Percentiles rank a stretch among this genome's conserved stretches.
phyloP scores from a whole-genome alignment of 2,113 vertebrate species.

The Trichechus manatus region DNA sequence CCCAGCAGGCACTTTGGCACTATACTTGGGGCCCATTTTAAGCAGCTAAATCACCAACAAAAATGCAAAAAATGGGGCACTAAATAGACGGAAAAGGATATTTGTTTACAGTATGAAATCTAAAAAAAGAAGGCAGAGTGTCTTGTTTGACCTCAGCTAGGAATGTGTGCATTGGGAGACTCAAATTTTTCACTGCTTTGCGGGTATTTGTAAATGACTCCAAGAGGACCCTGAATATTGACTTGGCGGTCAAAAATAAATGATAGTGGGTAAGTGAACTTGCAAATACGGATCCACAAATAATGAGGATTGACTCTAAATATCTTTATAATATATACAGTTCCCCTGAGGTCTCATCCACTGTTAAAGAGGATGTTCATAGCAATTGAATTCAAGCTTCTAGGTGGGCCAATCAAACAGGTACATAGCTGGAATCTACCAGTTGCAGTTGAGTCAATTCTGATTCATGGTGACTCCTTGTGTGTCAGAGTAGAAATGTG shows the following conservation, averaged over 20 bases:
- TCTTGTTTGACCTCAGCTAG: not conserved
- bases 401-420: accelerated
- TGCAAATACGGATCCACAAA: too few relatives aligned
- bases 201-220: not conserved
- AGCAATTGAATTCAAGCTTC: not conserved
- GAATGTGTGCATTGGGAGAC: not conserved
- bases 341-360: not conserved
- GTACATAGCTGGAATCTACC: not conserved
- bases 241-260: too few relatives aligned
- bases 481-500: too few relatives aligned
- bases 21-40: not conserved
- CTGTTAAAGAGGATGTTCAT: not conserved
- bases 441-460: not conserved
- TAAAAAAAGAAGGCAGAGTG: not conserved
- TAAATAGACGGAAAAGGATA: not conserved
- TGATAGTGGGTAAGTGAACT: too few relatives aligned
- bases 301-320: not conserved
- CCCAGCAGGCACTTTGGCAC: not conserved
- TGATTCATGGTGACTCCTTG: too few relatives aligned
- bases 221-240: not conserved
- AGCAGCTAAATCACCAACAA: not conserved
- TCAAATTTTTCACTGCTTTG: not conserved
- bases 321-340: not conserved
- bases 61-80: not conserved
- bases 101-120: not conserved